Percentiles rank a stretch among this genome's conserved stretches.
Evolutionary conservation across 2,113 vertebrate species (phyloP).

Genomic region (Cavia aperea): DNA sequence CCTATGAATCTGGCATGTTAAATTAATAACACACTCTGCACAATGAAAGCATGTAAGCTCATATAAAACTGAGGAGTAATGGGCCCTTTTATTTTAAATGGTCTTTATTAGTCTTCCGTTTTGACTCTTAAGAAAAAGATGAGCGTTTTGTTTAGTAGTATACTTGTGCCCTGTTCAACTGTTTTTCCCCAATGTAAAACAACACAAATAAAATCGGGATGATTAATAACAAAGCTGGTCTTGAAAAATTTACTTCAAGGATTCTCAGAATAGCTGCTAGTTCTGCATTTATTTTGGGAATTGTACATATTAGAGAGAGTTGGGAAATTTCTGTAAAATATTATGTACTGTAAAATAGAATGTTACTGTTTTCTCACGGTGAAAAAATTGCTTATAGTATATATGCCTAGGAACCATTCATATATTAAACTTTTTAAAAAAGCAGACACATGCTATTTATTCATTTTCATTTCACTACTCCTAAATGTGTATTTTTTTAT

Average conservation of each 20-base stretch:
- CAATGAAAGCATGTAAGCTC: slow-evolving; percentile 85
- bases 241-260: slow-evolving; percentile 47
- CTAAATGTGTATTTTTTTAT: background rate
- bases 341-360: slow-evolving; percentile 29
- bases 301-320: slow-evolving; percentile 29
- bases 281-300: slow-evolving; percentile 53
- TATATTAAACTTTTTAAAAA: background rate
- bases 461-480: background rate
- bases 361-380: background rate
- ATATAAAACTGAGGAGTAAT: slow-evolving; percentile 84
- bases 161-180: slow-evolving; percentile 56
- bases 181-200: slow-evolving; percentile 44
- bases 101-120: slow-evolving; percentile 82
- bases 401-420: background rate
- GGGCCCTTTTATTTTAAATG: slow-evolving; percentile 85
- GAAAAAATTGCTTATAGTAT: background rate
- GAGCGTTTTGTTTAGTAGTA: slow-evolving; percentile 71
- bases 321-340: slow-evolving; percentile 47
- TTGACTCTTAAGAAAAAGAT: slow-evolving; percentile 75
- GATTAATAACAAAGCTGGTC: slow-evolving; percentile 54
- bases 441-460: background rate
- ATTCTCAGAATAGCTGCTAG: background rate
- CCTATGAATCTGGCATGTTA: slow-evolving; percentile 99
- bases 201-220: slow-evolving; percentile 53
- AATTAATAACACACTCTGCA: slow-evolving; percentile 95